These are phyloP conservation scores for Ormyrus labotus DNA, from an alignment of 2,888 invertebrate genomes.

Conservation along the genomic window DNA sequence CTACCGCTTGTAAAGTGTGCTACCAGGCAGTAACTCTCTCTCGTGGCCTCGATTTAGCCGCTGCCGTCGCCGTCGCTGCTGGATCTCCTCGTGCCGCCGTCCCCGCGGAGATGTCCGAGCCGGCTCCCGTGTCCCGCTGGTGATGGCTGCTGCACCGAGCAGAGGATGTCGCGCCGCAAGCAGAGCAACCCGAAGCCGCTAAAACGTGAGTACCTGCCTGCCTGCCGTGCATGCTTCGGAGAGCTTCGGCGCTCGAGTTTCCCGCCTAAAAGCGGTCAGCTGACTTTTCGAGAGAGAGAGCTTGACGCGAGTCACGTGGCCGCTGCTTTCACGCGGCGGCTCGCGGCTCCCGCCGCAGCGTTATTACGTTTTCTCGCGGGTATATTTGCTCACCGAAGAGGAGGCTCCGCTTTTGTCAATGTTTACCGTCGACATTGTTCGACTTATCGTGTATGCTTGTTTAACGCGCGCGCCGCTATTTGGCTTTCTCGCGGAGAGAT, in stretches of 20 bases:
- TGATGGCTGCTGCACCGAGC: conserved; percentile 69
- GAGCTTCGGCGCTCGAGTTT: not conserved
- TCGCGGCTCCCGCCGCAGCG: not conserved
- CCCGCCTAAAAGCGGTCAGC: conserved; percentile 57
- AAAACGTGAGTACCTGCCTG: conserved; percentile 86
- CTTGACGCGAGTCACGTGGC: conserved; percentile 32
- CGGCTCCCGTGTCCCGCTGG: conserved; percentile 70
- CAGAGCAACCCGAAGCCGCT: conserved; percentile 97
- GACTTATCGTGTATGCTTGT: too few relatives aligned
- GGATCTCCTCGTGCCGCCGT: conserved; percentile 10
- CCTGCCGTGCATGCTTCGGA: too few relatives aligned
- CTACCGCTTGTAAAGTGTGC: too few relatives aligned
- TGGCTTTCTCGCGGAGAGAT: too few relatives aligned
- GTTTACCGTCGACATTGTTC: too few relatives aligned
- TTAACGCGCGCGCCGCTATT: too few relatives aligned
- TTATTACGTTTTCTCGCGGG: not conserved
- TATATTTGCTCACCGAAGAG: too few relatives aligned
- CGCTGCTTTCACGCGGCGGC: not conserved
- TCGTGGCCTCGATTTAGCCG: too few relatives aligned
- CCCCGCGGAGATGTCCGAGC: conserved; percentile 64
- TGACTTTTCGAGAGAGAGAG: conserved; percentile 59
- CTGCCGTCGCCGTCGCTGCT: too few relatives aligned
- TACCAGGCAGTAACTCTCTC: too few relatives aligned
- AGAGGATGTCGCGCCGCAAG: conserved; percentile 92
- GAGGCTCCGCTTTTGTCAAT: too few relatives aligned